phyloP scores from a whole-genome alignment of 2,113 vertebrate genomes.

The Pseudolaguvia tuberculata region DNA sequence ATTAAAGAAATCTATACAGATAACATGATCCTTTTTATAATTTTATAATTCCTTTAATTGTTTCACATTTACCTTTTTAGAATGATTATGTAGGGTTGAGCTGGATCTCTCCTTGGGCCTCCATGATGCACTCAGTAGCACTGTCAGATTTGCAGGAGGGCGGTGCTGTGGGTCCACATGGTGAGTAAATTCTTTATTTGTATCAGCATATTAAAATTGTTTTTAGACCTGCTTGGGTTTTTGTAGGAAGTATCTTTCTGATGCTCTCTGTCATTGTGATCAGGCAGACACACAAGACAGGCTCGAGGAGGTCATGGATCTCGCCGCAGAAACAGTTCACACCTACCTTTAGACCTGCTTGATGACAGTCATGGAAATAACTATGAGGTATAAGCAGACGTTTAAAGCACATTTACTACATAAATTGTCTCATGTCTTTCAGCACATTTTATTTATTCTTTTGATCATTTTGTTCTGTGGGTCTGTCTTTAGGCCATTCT shows the following conservation, averaged over 20 bases:
- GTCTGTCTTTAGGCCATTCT: slow-evolving; percentile 62
- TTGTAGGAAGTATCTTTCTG: not conserved
- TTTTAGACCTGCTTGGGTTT: not conserved
- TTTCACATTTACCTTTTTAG: slow-evolving; percentile 45
- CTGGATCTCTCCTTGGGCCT: slow-evolving; percentile 60
- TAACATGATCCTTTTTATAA: not conserved
- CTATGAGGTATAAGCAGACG: slow-evolving; percentile 65
- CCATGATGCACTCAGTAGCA: slow-evolving; percentile 34
- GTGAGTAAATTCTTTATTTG: slow-evolving; percentile 14
- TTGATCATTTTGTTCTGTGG: not conserved
- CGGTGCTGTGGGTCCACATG: slow-evolving; percentile 20
- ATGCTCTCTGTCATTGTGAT: not conserved
- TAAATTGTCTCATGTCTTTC: not conserved
- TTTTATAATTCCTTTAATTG: not conserved
- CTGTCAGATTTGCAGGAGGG: slow-evolving; percentile 37
- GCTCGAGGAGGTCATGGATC: not conserved
- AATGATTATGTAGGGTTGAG: slow-evolving; percentile 47
- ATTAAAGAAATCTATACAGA: not conserved
- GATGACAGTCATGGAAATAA: slow-evolving; percentile 61
- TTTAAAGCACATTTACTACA: not conserved
- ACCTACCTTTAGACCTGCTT: slow-evolving; percentile 16
- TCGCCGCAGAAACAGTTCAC: slow-evolving; percentile 40
- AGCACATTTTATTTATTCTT: not conserved
- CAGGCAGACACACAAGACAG: slow-evolving; percentile 20
- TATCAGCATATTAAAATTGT: not conserved